These are phyloP conservation scores for Cervus canadensis DNA, from an alignment of 2,113 vertebrate genomes.

Conservation along the genomic window DNA sequence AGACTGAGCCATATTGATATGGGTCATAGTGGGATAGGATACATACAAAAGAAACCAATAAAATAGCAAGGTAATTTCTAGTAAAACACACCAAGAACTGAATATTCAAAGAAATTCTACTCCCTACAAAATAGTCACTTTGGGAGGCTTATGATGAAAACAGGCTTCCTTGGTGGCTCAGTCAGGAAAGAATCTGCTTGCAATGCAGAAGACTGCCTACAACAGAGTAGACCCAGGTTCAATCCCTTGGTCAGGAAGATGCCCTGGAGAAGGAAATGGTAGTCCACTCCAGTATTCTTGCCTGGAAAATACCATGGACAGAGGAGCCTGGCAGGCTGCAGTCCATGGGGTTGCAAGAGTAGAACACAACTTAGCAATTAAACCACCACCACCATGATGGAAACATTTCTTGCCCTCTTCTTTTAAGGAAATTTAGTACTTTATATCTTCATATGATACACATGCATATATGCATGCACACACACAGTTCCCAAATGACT, in stretches of 20 bases:
- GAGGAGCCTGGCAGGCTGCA: neutral
- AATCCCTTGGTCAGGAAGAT: neutral
- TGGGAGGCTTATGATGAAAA: neutral
- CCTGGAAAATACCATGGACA: neutral
- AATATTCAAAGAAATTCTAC: neutral
- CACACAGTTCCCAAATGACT: neutral
- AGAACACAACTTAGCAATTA: neutral
- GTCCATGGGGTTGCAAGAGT: neutral
- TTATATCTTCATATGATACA: neutral
- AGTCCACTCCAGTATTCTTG: neutral
- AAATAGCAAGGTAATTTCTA: neutral
- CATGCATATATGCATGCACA: neutral
- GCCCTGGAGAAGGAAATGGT: neutral
- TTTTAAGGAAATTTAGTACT: neutral
- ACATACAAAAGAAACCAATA: neutral
- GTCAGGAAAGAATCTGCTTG: neutral
- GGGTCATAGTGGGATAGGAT: neutral
- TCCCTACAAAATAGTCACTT: neutral
- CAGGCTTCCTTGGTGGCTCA: neutral
- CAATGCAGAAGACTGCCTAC: neutral
- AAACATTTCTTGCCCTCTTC: neutral
- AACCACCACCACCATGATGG: neutral
- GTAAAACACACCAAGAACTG: neutral
- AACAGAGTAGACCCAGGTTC: neutral
- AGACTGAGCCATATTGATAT: neutral